Conservation (phyloP, 2,888 invertebrate species). For the Sarcophaga subvicina region DNA sequence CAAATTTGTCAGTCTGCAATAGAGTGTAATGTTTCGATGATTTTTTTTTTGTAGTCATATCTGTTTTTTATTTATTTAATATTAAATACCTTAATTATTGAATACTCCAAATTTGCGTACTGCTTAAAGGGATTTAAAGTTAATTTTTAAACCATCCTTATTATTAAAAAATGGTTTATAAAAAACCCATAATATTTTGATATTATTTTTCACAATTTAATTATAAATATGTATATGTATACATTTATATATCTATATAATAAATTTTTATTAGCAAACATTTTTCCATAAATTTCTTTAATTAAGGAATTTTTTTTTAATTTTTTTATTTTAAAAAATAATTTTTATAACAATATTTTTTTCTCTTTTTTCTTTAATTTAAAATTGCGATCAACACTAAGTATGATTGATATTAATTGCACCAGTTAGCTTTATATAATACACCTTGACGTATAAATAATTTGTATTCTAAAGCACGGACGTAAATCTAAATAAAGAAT, state of each 20-base stretch:
- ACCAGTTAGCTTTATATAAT: not conserved
- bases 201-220: too few species aligned
- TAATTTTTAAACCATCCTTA: too few species aligned
- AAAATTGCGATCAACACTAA: not conserved
- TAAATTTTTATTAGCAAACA: not conserved
- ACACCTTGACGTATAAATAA: conserved; percentile 16
- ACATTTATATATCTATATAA: not conserved
- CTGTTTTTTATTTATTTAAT: too few species aligned
- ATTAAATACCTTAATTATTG: too few species aligned
- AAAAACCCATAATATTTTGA: too few species aligned
- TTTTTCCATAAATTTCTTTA: not conserved
- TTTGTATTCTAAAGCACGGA: not conserved
- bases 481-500: not conserved
- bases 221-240: too few species aligned
- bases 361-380: not conserved
- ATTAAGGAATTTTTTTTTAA: not conserved
- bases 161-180: too few species aligned
- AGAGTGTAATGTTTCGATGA: too few species aligned
- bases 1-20: too few species aligned
- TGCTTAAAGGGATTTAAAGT: too few species aligned
- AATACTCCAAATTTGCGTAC: too few species aligned
- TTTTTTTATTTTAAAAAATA: not conserved
- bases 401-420: conserved; percentile 36
- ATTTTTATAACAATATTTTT: not conserved
- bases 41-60: too few species aligned